These are phyloP conservation scores for Labrus mixtus DNA, from an alignment of 2,113 vertebrate genomes.

Conservation along the genomic window DNA sequence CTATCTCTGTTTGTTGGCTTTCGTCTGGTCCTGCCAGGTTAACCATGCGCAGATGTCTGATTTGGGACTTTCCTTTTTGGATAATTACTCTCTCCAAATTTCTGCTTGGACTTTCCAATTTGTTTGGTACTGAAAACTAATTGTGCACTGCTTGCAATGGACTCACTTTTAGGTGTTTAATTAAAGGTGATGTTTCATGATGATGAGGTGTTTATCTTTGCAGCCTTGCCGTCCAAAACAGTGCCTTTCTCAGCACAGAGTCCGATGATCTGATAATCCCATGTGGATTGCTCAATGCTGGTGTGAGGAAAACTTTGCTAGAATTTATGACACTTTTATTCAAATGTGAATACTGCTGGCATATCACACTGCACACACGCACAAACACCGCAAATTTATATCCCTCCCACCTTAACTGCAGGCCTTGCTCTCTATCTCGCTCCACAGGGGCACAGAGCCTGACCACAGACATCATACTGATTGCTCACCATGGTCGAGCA, in stretches of 20 bases:
- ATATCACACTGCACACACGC: conserved; percentile 20
- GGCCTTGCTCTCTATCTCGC: conserved; percentile 54
- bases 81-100: conserved; percentile 26
- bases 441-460: conserved; percentile 70
- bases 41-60: conserved; percentile 58
- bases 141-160: not conserved
- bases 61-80: conserved; percentile 9
- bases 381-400: conserved; percentile 37
- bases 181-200: conserved; percentile 21
- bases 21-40: conserved; percentile 44
- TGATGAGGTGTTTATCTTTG: conserved; percentile 54
- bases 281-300: not conserved
- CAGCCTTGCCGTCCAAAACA: conserved; percentile 43
- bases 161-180: conserved; percentile 35
- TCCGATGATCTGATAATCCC: conserved; percentile 21
- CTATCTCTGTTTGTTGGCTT: conserved; percentile 58
- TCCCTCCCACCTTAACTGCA: conserved; percentile 66
- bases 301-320: conserved; percentile 3
- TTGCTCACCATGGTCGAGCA: conserved; percentile 74
- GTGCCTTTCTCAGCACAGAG: conserved; percentile 37
- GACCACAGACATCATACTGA: conserved; percentile 80
- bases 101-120: not conserved
- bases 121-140: conserved; percentile 16
- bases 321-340: conserved; percentile 19
- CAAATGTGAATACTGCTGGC: conserved; percentile 14